Evolutionary conservation across 2,888 invertebrate genomes (phyloP), one percentile per base, ranked within the genome.

Genomic region (Incurvaria masculella): DNA sequence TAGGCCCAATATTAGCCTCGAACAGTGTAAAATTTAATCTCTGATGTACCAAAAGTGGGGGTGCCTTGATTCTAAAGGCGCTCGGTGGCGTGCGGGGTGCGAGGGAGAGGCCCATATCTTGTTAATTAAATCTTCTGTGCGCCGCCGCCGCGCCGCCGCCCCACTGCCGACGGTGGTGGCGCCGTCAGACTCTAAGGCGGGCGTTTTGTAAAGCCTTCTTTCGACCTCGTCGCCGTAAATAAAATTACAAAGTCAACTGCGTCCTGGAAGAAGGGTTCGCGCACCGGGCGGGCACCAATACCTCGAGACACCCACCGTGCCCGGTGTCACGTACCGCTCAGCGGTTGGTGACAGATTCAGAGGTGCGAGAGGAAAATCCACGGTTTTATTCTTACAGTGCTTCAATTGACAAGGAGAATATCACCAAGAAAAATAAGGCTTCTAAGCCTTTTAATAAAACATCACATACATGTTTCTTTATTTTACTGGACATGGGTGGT

Each of bases 51-150:
- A 61, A 73, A 74, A 73, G 72, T 69, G 72, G 64, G 69, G 69
- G 67, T 61, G 66, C 68, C 69, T 67, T 67, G 68, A 69, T 73
- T 70, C 73, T 66, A 73, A 74, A 72, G 33, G 3, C 8, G 4
- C 23, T 10, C 33, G 33, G 14, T 3, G 33, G 14, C n/a, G n/a
- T n/a, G n/a, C n/a, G 14, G 33, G 33, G 3, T 3, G 33, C 8
- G 33, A 8, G 33, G 11, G 33, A 10, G 72, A 72, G 69, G 67
- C 66, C 65, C 72, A 71, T 78, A 76, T 78, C 76, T 75, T 68
- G 72, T 76, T 78, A 78, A 78, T 78, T 76, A 78, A 78, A 78
- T 78, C 76, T 69, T 59, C 68, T 33, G 72, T 65, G 60, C 74
- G 75, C 70, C 60, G 72, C 69, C 69, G 42, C 18, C 18, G 42